Conservation (phyloP, 92 coral and sea anemone species). For the Montipora capitata region DNA sequence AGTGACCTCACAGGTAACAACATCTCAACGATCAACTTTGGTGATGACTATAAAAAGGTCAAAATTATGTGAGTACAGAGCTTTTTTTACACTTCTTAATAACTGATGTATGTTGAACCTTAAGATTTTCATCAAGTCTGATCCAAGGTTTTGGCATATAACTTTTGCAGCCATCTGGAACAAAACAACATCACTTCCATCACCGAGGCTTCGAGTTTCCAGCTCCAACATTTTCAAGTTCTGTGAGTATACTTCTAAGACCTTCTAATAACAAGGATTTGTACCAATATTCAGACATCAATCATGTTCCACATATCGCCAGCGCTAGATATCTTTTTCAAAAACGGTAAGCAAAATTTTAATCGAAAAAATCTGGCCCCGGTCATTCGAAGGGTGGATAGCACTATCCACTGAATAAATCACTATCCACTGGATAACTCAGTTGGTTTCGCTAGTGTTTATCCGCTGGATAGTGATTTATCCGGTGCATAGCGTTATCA, state of each 20-base stretch:
- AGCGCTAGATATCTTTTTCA: too few species aligned
- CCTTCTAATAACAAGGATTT: too few species aligned
- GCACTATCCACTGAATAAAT: too few species aligned
- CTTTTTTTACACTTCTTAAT: neutral
- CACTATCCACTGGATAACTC: too few species aligned
- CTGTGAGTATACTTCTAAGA: conserved; percentile 16
- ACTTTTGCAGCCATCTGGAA: conserved; percentile 50
- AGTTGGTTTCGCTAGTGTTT: too few species aligned
- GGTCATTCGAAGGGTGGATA: too few species aligned
- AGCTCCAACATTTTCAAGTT: conserved; percentile 7
- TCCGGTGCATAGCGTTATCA: too few species aligned
- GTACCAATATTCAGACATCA: too few species aligned
- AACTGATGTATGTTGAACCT: neutral
- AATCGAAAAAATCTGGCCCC: too few species aligned
- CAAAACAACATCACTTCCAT: conserved; percentile 47
- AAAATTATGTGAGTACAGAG: conserved; percentile 36
- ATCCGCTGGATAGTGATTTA: too few species aligned
- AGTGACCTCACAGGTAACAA: conserved; percentile 47
- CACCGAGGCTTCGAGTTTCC: conserved; percentile 1
- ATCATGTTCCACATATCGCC: too few species aligned
- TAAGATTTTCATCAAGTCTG: neutral
- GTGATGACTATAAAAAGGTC: conserved; percentile 29
- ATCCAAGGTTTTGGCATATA: neutral
- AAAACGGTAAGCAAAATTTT: too few species aligned
- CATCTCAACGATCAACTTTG: conserved; percentile 23